Percentiles rank a stretch among this genome's conserved stretches.
Evolutionary conservation across 2,797 vertebrate species (phyloP).

Genomic region (Lagorchestes hirsutus): DNA sequence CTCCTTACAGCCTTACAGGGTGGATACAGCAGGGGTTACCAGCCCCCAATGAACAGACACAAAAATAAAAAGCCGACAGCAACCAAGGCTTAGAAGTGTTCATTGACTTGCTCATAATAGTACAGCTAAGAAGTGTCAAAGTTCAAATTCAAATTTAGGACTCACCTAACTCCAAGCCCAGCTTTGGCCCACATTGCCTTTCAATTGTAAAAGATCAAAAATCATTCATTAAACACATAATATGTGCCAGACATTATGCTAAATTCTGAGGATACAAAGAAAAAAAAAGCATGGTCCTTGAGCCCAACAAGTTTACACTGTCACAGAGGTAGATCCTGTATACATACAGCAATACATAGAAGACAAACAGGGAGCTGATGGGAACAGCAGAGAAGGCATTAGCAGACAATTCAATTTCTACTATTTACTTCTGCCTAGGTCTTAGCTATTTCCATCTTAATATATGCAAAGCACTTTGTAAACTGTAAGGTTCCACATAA

Average conservation of each 20-base stretch:
- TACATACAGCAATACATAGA: not conserved
- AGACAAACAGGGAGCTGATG: not conserved
- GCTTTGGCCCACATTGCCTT: not conserved
- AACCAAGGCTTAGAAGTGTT: not conserved
- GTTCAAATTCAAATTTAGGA: not conserved
- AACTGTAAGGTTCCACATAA: not conserved
- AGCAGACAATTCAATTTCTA: not conserved
- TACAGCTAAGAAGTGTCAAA: not conserved
- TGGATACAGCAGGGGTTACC: not conserved
- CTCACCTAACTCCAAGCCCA: not conserved
- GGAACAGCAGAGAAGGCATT: not conserved
- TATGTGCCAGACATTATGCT: not conserved
- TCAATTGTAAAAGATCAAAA: not conserved
- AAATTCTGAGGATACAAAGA: not conserved
- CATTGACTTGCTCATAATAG: not conserved
- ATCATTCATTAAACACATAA: not conserved
- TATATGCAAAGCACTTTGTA: not conserved
- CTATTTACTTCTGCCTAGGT: not conserved
- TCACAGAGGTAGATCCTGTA: not conserved
- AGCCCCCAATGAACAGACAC: not conserved
- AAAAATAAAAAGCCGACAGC: not conserved
- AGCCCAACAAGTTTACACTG: not conserved
- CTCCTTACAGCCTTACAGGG: not conserved
- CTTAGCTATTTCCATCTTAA: not conserved
- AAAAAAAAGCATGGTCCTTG: not conserved